These are phyloP conservation scores for Hemicrepidius hirtus DNA, from an alignment of 2,888 invertebrate species.

Conservation along the genomic window DNA sequence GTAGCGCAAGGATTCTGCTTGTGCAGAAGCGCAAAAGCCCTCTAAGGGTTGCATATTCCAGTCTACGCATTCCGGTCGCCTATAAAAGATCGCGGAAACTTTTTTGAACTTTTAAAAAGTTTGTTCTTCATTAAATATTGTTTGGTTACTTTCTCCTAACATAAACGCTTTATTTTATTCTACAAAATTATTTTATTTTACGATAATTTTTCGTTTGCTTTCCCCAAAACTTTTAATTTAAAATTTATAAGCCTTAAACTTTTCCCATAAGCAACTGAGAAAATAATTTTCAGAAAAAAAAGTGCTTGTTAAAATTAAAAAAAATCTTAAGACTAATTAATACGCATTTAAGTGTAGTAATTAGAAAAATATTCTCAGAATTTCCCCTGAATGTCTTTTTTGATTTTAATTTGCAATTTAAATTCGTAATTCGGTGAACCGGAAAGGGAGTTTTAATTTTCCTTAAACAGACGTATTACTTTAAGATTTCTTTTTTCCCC, in stretches of 20 bases:
- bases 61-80: slow-evolving; percentile 49
- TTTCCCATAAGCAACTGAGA: no score
- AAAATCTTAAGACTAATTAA: slow-evolving; percentile 16
- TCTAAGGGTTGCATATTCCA: slow-evolving; percentile 47
- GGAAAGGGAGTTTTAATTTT: background rate
- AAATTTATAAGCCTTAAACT: background rate
- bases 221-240: background rate
- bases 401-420: slow-evolving; percentile 31
- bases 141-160: slow-evolving; percentile 6
- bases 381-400: background rate
- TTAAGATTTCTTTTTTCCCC: background rate
- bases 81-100: slow-evolving; percentile 52
- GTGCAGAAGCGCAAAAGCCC: slow-evolving; percentile 52
- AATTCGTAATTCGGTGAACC: slow-evolving; percentile 17
- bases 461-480: background rate
- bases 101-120: slow-evolving; percentile 35
- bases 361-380: background rate
- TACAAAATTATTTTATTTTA: background rate
- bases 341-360: slow-evolving; percentile 7
- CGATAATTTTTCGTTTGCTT: background rate
- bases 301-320: background rate
- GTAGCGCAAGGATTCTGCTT: slow-evolving; percentile 51
- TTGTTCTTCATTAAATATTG: slow-evolving; percentile 10
- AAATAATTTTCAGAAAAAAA: no score
- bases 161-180: slow-evolving; percentile 11